Conservation (phyloP, 37 sponge, comb jelly and placozoan genomes). For the Mnemiopsis leidyi region DNA sequence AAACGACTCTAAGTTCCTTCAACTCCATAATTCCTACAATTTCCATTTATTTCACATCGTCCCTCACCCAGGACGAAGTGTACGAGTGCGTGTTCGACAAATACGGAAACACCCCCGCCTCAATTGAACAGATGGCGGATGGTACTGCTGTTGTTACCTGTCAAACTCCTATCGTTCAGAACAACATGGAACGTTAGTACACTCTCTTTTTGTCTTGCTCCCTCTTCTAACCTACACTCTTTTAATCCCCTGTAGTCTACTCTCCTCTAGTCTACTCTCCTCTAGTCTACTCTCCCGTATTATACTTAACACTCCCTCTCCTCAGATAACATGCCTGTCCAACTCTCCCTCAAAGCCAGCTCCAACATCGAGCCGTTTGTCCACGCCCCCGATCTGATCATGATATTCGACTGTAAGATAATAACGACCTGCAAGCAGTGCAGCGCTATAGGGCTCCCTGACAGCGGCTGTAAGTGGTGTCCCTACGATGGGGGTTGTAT, state of each 20-base stretch:
- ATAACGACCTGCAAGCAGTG: slow-evolving; percentile 16
- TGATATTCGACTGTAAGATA: slow-evolving; percentile 53
- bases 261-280: not conserved
- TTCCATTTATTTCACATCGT: too few relatives aligned
- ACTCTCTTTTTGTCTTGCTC: not conserved
- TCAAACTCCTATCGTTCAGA: not conserved
- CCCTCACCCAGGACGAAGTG: slow-evolving; percentile 6
- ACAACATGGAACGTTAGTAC: not conserved
- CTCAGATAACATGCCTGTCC: slow-evolving; percentile 49
- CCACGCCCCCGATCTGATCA: not conserved
- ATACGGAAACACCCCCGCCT: slow-evolving; percentile 47
- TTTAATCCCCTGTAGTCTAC: not conserved
- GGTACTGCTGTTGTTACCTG: slow-evolving; percentile 11
- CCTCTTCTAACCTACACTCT: not conserved
- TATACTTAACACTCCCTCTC: not conserved
- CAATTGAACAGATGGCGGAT: slow-evolving; percentile 37
- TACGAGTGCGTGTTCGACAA: slow-evolving; percentile 64
- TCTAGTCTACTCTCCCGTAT: not conserved
- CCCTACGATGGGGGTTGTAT: slow-evolving; percentile 61
- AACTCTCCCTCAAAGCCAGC: slow-evolving; percentile 56
- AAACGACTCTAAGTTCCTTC: too few relatives aligned
- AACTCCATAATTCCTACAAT: too few relatives aligned
- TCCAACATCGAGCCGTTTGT: not conserved
- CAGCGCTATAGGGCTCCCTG: slow-evolving; percentile 4
- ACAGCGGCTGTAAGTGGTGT: slow-evolving; percentile 53